Evolutionary conservation across 2,888 invertebrate species (phyloP).

Genomic region (Noctua fimbriata): DNA sequence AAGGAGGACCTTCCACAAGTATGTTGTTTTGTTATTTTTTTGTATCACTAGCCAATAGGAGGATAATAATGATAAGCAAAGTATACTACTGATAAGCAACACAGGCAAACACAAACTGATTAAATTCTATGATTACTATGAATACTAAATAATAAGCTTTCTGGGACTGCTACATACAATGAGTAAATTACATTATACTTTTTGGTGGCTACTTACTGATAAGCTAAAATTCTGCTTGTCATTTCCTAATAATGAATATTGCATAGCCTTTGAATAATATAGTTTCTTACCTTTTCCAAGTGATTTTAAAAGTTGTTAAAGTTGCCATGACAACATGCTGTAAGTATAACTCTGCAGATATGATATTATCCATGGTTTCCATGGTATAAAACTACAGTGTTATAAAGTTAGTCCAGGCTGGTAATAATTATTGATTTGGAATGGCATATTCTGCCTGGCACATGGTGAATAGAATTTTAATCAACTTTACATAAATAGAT

Average conservation of each 20-base stretch:
- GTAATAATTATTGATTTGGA: constrained; percentile 8
- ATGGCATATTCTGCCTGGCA: constrained; percentile 51
- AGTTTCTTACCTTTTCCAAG: background rate
- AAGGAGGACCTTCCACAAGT: constrained; percentile 92
- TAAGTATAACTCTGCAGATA: constrained; percentile 16
- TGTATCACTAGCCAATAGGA: background rate
- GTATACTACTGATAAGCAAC: background rate
- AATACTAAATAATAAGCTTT: background rate
- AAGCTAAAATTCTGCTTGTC: constrained; percentile 6
- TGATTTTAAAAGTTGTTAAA: constrained; percentile 12
- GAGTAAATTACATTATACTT: constrained; percentile 8
- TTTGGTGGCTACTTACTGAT: background rate
- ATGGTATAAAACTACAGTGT: constrained; percentile 15
- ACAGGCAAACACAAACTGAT: background rate
- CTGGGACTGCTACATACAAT: background rate
- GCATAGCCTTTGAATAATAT: background rate
- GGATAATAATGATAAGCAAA: background rate
- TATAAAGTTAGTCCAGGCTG: background rate
- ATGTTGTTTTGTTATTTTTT: constrained; percentile 43
- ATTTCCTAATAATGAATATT: background rate
- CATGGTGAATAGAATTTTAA: constrained; percentile 24
- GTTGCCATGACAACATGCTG: constrained; percentile 51
- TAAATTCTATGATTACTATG: background rate
- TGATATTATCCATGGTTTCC: constrained; percentile 10
- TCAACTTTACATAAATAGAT: background rate